Conservation (phyloP, 2,113 vertebrate species). For the Indri indri region DNA sequence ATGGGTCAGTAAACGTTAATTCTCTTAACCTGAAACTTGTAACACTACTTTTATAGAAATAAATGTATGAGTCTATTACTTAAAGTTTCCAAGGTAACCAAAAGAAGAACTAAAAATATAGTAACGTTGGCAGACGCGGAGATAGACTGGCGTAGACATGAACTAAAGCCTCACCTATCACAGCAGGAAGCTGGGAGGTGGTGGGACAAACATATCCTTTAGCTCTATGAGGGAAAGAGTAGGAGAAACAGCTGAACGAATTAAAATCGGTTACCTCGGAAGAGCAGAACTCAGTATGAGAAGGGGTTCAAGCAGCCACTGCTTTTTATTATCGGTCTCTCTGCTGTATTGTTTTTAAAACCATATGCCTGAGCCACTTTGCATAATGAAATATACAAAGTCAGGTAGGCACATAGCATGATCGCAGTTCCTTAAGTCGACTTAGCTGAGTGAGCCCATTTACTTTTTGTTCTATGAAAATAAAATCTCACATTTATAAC, state of each 20-base stretch:
- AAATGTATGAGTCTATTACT: slow-evolving; percentile 43
- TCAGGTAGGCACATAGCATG: neutral
- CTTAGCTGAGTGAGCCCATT: slow-evolving; percentile 47
- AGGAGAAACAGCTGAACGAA: neutral
- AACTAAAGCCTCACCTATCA: neutral
- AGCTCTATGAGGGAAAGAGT: neutral
- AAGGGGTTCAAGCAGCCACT: neutral
- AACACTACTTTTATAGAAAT: slow-evolving; percentile 35
- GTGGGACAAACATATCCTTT: neutral
- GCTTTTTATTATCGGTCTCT: neutral
- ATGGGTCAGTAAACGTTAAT: neutral
- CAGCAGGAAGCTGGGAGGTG: neutral
- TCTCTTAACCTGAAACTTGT: neutral
- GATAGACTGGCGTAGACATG: neutral
- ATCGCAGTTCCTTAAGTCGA: neutral
- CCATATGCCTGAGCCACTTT: neutral
- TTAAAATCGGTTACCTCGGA: neutral
- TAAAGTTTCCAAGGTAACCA: slow-evolving; percentile 68
- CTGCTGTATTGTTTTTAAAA: neutral
- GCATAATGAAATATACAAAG: neutral
- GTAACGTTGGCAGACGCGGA: slow-evolving; percentile 46
- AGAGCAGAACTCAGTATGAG: neutral
- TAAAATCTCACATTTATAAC: slow-evolving; percentile 38
- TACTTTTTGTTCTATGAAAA: slow-evolving; percentile 63
- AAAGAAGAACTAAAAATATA: slow-evolving; percentile 58